Percentiles rank a stretch among this genome's conserved stretches.
Evolutionary conservation across 2,888 invertebrate genomes (phyloP).

Genomic region (Tetheella fluctuosa): DNA sequence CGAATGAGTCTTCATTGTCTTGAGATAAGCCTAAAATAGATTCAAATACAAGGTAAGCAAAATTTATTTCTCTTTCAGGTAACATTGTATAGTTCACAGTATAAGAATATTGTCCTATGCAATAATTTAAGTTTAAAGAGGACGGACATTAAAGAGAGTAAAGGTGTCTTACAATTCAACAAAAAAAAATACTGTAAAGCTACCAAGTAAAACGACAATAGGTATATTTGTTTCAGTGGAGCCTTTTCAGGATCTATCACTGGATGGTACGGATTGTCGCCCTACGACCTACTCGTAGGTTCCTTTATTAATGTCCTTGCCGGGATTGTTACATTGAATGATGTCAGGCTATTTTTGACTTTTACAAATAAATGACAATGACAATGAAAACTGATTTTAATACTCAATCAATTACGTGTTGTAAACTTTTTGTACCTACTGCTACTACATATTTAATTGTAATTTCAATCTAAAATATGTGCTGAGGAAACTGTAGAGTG

Average conservation of each 20-base stretch:
- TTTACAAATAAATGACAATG: background rate
- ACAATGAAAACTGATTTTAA: background rate
- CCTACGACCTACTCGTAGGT: slow-evolving; percentile 31
- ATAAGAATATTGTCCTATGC: no score
- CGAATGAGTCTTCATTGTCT: no score
- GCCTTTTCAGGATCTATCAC: slow-evolving; percentile 41
- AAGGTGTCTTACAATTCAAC: background rate
- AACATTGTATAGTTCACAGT: no score
- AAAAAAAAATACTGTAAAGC: slow-evolving; percentile 1
- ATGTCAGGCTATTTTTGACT: background rate
- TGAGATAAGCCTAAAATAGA: no score
- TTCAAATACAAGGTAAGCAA: no score
- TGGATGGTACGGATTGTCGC: slow-evolving; percentile 51
- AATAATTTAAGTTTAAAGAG: background rate
- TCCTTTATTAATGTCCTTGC: slow-evolving; percentile 35
- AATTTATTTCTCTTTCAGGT: no score
- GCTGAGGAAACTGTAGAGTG: no score
- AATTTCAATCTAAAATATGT: no score
- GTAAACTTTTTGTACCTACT: no score
- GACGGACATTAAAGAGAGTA: background rate
- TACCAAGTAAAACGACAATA: slow-evolving; percentile 30
- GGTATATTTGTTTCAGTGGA: slow-evolving; percentile 29
- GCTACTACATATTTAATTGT: no score
- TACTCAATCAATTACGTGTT: background rate
- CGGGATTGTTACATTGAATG: slow-evolving; percentile 26